phyloP scores from a whole-genome alignment of 64 coral and sea anemone species.

The Pocillopora damicornis region DNA sequence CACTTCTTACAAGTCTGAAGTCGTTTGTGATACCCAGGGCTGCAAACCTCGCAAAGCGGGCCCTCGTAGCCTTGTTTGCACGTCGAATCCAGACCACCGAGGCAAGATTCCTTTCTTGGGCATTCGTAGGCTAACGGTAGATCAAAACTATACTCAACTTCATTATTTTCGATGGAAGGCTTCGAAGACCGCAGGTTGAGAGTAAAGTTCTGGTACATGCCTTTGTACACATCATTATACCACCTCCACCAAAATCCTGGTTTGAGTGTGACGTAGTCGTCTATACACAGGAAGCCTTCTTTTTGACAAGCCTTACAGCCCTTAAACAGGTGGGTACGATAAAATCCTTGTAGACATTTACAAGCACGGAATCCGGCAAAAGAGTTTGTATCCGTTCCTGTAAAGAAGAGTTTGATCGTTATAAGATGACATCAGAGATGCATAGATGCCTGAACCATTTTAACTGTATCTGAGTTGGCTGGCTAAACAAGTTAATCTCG shows the following conservation, averaged over 20 bases:
- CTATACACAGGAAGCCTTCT: constrained; percentile 14
- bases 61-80: constrained; percentile 25
- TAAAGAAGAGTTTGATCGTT: neutral
- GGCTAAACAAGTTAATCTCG: too few species aligned
- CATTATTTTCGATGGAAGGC: neutral
- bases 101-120: constrained; percentile 30
- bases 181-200: neutral
- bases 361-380: constrained; percentile 50
- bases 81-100: constrained; percentile 1
- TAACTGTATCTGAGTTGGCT: too few species aligned
- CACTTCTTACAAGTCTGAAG: neutral
- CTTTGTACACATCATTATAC: neutral
- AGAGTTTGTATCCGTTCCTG: constrained; percentile 41
- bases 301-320: constrained; percentile 22
- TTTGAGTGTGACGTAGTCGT: constrained; percentile 37
- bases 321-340: constrained; percentile 47
- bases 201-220: constrained; percentile 17
- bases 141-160: neutral
- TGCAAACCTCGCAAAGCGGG: constrained; percentile 2
- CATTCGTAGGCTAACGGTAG: constrained; percentile 14
- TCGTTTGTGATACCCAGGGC: constrained; percentile 12
- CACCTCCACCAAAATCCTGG: constrained; percentile 55
- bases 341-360: constrained; percentile 34
- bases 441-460: neutral
- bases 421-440: neutral